Evolutionary conservation across 2,797 vertebrate species (phyloP), one percentile per base, ranked within the genome.

Genomic region (Chelon labrosus): DNA sequence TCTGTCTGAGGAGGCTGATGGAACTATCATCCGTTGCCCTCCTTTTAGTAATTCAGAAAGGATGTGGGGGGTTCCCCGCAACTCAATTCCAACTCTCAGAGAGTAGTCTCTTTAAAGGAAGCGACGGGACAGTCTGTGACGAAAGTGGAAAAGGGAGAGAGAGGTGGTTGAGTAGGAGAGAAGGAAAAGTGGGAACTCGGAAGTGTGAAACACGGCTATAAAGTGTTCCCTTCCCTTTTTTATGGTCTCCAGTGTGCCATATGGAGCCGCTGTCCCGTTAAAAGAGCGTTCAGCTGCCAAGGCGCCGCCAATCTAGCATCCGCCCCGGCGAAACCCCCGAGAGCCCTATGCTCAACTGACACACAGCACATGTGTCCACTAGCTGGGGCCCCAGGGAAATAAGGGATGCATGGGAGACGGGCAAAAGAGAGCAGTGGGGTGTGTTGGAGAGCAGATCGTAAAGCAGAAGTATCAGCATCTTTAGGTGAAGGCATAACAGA

Each of bases 171-270:
- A 82, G 72, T 51, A 67, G 72, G 58, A 73, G 79, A 84, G 78
- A 82, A 82, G 70, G 71, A 85, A 85, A 89, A 88, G 70, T 71
- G 79, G 91, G 75, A 88, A 90, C 77, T 92, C 80, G 85, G 93
- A 94, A 95, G 94, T 95, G 94, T 92, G 93, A 94, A 95, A 95
- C 93, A 94, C 91, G 88, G 87, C 92, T 90, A 87, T 95, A 94
- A 95, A 95, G 83, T 83, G 77, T 87, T 90, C 82, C 85, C 85
- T 88, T 88, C 72, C 79, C 74, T 80, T 86, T 83, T 93, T 93
- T 93, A 91, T 87, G 81, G 83, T 89, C 71, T 87, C 61, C 86
- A 90, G 80, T 57, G 70, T 55, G 61, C 91, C 93, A 94, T 92
- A 92, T 95, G 94, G 91, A 91, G 92, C 89, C 75, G 87, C 83